Evolutionary conservation across 2,797 vertebrate species (phyloP).

Genomic region (Zenarchopterus dispar): DNA sequence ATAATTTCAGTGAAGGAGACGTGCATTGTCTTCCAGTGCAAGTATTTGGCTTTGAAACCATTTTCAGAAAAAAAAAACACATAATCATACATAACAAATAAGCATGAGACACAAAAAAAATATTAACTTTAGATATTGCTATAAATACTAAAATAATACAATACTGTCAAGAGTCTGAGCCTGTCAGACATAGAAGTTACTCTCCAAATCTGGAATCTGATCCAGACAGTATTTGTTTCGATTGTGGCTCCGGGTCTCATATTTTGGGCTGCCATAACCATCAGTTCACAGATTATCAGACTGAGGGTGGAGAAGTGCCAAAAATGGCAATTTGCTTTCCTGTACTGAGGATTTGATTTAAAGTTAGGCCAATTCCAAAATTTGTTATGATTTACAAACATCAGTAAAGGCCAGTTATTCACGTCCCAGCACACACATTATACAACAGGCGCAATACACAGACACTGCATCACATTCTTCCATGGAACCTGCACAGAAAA

Average conservation of each 20-base stretch:
- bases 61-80: constrained; percentile 58
- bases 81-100: constrained; percentile 67
- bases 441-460: constrained; percentile 38
- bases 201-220: constrained; percentile 41
- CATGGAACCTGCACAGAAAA: constrained; percentile 27
- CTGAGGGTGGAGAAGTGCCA: constrained; percentile 19
- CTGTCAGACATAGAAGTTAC: constrained; percentile 75
- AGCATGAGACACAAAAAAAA: constrained; percentile 64
- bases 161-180: constrained; percentile 76
- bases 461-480: constrained; percentile 50
- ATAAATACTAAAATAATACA: constrained; percentile 74
- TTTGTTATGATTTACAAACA: constrained; percentile 25
- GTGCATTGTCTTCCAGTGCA: constrained; percentile 78
- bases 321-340: constrained; percentile 24
- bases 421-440: constrained; percentile 49
- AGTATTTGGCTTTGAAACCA: constrained; percentile 63
- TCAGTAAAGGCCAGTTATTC: constrained; percentile 39
- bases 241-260: constrained; percentile 28
- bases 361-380: constrained; percentile 23
- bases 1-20: constrained; percentile 75
- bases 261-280: constrained; percentile 28
- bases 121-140: constrained; percentile 61
- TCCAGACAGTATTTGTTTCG: constrained; percentile 41
- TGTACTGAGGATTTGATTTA: constrained; percentile 29
- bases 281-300: constrained; percentile 60